Conservation (phyloP, 2,888 invertebrate species). For the Eustalomyia histrio region DNA sequence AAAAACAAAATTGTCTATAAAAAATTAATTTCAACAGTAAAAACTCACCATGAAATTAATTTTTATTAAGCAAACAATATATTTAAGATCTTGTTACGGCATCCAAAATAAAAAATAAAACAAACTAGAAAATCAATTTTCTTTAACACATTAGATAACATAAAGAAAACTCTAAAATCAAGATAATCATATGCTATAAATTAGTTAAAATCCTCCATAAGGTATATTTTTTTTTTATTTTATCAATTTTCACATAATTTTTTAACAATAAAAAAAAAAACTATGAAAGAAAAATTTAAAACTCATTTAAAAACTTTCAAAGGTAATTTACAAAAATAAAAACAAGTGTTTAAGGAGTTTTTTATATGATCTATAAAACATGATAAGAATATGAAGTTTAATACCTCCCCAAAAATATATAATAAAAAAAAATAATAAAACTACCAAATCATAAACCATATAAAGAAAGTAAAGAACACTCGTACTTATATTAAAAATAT, state of each 20-base stretch:
- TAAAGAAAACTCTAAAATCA: conserved; percentile 34
- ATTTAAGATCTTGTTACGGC: conserved; percentile 7
- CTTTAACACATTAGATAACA: conserved; percentile 18
- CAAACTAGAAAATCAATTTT: conserved; percentile 44
- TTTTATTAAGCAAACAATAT: conserved; percentile 41
- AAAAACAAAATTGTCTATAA: conserved; percentile 11
- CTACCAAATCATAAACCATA: background rate
- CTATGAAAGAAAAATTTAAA: background rate
- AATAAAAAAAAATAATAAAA: conserved; percentile 6
- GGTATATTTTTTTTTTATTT: conserved; percentile 27
- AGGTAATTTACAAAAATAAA: background rate
- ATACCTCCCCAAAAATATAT: conserved; percentile 32
- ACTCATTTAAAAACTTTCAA: background rate
- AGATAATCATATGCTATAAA: conserved; percentile 60
- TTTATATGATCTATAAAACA: conserved; percentile 27
- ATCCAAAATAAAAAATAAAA: background rate
- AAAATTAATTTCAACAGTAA: conserved; percentile 29
- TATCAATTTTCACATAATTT: conserved; percentile 24
- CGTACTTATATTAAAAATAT: background rate
- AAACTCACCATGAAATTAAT: conserved; percentile 42
- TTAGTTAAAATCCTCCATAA: conserved; percentile 58
- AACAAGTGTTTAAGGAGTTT: conserved; percentile 19
- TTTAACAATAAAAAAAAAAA: background rate
- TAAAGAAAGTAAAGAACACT: conserved; percentile 38
- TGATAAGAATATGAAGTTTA: conserved; percentile 52